Base-by-base conservation (phyloP, 2,797 vertebrate genomes). In the Ciconia nigra region DNA sequence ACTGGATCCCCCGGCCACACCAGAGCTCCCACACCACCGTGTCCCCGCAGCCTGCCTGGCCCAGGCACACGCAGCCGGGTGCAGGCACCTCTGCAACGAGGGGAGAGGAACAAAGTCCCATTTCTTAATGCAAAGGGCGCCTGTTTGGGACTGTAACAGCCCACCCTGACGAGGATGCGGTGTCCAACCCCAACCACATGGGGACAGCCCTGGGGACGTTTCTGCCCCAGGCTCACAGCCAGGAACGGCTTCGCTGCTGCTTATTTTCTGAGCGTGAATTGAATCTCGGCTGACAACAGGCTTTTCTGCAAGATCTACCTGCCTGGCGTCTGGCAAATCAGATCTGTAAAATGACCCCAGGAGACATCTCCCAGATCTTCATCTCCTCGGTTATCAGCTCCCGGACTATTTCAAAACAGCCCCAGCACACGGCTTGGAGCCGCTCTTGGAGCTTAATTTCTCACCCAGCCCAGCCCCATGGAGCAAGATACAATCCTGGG, bases 51-150 rank as follows among this genome's bases (percentile, higher is more conserved):
- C 49, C 71, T 11, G 46, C 54, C 24, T 39, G 39, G 70, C n/a
- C n/a, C 42, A 14, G 57, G 18, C 24, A 22, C 1, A 0, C 2
- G 21, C 49, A 29, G 28, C 55, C 0, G 1, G 37, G 37, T 3
- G 0, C 35, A 47, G 65, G 15, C 59, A 35, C 24, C 33, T 37
- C 63, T 9, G 17, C 65, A 13, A 7, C 0, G 1, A 31, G 16
- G 5, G 9, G 11, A 51, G 41, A 78, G 42, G 66, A 7, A 12
- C 33, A 11, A 62, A 46, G 2, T 31, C 59, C 47, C 8, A 0
- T 62, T 81, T 46, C 5, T 22, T 10, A 13, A 5, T 0, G 22
- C 59, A 24, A 70, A 70, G 1, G 2, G 39, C 0, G 0, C 18
- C 5, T 6, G 9, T 57, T 57, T 1, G 37, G 44, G 47, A 46